phyloP scores from a whole-genome alignment of 2,113 vertebrate species.

The Lampris incognitus region DNA sequence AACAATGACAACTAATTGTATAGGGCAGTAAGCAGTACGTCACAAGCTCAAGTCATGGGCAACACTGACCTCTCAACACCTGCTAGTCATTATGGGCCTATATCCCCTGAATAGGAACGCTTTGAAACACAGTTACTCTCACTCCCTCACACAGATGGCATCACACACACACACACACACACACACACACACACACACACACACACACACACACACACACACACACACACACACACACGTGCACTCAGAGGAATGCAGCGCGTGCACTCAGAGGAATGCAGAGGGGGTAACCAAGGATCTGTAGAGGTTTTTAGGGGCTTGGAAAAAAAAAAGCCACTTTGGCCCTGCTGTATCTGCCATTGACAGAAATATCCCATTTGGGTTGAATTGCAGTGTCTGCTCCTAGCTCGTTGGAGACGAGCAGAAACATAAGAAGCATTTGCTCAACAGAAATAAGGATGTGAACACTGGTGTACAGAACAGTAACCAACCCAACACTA shows the following conservation, averaged over 20 bases:
- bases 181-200: neutral
- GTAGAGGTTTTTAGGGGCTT: neutral
- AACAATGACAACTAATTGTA: neutral
- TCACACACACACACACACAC: conserved; percentile 12
- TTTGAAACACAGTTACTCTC: conserved; percentile 6
- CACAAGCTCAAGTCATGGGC: neutral
- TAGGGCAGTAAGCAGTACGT: no score
- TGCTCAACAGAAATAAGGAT: neutral
- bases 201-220: neutral
- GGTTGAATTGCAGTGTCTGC: neutral
- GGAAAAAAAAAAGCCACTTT: neutral
- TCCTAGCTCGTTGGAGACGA: neutral
- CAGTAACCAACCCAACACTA: conserved; percentile 10
- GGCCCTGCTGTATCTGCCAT: neutral
- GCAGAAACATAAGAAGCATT: neutral
- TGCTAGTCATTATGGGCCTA: conserved; percentile 10
- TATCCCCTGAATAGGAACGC: neutral
- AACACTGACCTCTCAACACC: conserved; percentile 5
- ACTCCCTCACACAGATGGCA: conserved; percentile 11
- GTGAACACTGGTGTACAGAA: neutral
- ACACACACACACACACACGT: neutral
- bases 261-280: neutral
- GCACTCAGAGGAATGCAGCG: neutral
- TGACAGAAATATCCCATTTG: neutral
- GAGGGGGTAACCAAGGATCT: neutral